Base-by-base conservation (phyloP, 92 coral and sea anemone genomes). In the Palythoa heliodiscus region DNA sequence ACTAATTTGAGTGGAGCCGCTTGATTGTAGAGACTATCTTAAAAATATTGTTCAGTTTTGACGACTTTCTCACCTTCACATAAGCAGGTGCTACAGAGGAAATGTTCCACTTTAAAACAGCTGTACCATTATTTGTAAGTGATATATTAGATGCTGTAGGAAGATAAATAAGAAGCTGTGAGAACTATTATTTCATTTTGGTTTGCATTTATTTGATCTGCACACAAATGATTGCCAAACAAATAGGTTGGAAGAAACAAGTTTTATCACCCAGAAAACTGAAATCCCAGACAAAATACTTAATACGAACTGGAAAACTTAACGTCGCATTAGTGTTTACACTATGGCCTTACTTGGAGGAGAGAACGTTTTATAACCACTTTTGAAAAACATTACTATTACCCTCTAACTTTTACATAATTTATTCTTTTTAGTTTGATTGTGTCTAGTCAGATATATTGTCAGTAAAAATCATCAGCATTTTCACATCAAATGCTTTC, bases 1-100 rank as follows among this genome's bases (percentile, higher is more conserved):
- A 19, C 19, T n/a, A 17, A 63, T 1, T 19, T 8, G 11, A 63
- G 23, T 63, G 10, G 2, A 19, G 10, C 23, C 20, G 22, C 69
- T 63, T 5, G 24, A n/a, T 10, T 17, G 22, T 29, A 5, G 25
- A n/a, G 11, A 19, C 22, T 63, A 19, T 16, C 37, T 7, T n/a
- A 1, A 67, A 14, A 67, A 24, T 5, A 13, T 9, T 20, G 24
- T 67, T n/a, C 11, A 29, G 22, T 15, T 24, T 53, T 11, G 75
- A 67, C 5, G 13, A 68, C 22, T 52, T 14, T 16, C 70, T 67
- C 76, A 96, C 98, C 96, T 96, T 96, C 7, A 95, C 96, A 89
- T 96, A 96, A 13, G 98, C 99, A 71, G 99, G 99, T 14, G 99
- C 99, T 38, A 96, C 96, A 17, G 99, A 96, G 11, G 96, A 94